These are phyloP conservation scores for Resseliella maxima DNA, from an alignment of 2,888 invertebrate genomes.

Conservation along the genomic window DNA sequence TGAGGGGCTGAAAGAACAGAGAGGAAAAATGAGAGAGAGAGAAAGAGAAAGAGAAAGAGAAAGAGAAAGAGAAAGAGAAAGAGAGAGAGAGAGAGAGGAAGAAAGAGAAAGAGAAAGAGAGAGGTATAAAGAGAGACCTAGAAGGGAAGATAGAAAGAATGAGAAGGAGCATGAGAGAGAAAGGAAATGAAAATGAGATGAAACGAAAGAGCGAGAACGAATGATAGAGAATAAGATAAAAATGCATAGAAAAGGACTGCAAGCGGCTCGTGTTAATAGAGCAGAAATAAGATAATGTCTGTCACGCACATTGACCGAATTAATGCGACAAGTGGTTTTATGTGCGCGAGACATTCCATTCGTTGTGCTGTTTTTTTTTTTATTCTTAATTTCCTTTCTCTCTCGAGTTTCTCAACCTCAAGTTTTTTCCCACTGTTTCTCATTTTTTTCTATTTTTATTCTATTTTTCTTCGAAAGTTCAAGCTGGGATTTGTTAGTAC, in stretches of 20 bases:
- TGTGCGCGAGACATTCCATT: constrained; percentile 18
- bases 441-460: not conserved
- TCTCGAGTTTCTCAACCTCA: too few species aligned
- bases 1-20: too few species aligned
- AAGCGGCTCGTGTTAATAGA: constrained; percentile 42
- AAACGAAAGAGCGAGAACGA: not conserved
- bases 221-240: not conserved
- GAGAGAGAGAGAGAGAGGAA: too few species aligned
- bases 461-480: not conserved
- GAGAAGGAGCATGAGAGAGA: not conserved
- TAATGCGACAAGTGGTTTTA: constrained; percentile 51
- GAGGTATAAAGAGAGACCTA: not conserved
- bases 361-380: not conserved
- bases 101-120: not conserved
- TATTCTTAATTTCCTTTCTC: too few species aligned
- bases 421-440: not conserved
- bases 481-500: not conserved
- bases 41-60: not conserved
- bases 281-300: constrained; percentile 45
- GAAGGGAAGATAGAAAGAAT: not conserved
- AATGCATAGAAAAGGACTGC: too few species aligned
- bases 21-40: not conserved
- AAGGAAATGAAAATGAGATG: not conserved
- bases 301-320: constrained; percentile 53
- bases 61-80: too few species aligned